phyloP scores from a whole-genome alignment of 2,113 vertebrate species.

The Cryptotis parvus region DNA sequence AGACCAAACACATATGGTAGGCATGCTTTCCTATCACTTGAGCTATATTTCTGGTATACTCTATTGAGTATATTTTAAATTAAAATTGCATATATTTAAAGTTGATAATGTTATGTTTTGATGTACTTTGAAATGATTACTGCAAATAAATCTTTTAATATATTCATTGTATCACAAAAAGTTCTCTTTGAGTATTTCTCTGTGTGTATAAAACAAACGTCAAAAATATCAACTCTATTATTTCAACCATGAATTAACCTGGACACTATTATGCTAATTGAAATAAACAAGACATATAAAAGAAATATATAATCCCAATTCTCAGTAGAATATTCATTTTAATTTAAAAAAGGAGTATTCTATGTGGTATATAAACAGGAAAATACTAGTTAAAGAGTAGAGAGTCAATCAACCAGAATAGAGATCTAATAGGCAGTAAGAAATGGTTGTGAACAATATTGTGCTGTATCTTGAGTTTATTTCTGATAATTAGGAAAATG shows the following conservation, averaged over 20 bases:
- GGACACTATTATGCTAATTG: not conserved
- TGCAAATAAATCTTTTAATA: not conserved
- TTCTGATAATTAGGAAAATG: not conserved
- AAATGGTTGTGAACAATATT: not conserved
- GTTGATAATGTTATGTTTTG: not conserved
- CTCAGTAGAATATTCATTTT: not conserved
- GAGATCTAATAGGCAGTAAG: not conserved
- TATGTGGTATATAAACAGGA: not conserved
- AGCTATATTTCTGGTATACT: too few species aligned
- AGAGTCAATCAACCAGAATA: not conserved
- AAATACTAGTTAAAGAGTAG: not conserved
- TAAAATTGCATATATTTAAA: not conserved
- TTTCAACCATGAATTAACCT: not conserved
- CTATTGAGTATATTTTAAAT: not conserved
- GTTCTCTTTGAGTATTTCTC: not conserved
- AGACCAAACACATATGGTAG: too few species aligned
- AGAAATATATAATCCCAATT: not conserved
- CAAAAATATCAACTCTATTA: not conserved
- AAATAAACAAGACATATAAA: not conserved
- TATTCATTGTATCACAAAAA: not conserved
- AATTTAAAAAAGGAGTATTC: not conserved
- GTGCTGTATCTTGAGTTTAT: not conserved
- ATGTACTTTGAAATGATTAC: not conserved
- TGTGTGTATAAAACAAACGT: not conserved
- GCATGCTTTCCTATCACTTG: too few species aligned